Base-by-base conservation (phyloP, 2,888 invertebrate species). In the Bombylius major region DNA sequence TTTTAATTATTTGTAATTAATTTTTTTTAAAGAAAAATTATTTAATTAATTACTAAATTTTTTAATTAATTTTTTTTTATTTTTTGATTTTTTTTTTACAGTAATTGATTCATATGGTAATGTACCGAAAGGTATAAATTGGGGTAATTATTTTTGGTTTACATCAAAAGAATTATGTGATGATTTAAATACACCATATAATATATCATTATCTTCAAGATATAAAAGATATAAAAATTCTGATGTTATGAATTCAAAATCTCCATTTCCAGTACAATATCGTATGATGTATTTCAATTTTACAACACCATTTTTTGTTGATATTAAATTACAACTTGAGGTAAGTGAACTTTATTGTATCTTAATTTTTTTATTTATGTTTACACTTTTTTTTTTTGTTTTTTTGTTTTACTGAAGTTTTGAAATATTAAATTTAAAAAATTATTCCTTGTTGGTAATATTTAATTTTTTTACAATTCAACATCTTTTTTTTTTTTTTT, bases 81-180 rank as follows among this genome's bases (percentile, higher is more conserved):
- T n/a, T n/a, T n/a, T n/a, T n/a, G n/a, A n/a, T n/a, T n/a, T 44
- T 44, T 42, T 47, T 42, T 31, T 59, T 58, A 23, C 51, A 69
- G 69, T 67, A 49, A 57, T 69, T 39, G 67, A 69, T 56, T 62
- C 67, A 5, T 68, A 66, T 59, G 68, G 68, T 5, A 56, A 57
- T 12, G 56, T 63, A 0, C 67, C 68, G 4, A 60, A 58, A 52
- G 62, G 65, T 36, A 64, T 69, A 52, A 62, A 55, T 12, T 68
- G 68, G 68, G 69, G 69, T 11, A 68, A 68, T 55, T 65, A 65
- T 50, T 65, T 64, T 55, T 69, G 69, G 69, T 69, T 67, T 57
- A 55, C 64, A 5, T 55, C 66, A 5, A 65, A 62, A 14, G 63
- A 65, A 52, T 57, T 65, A 11, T 69, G 69, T 54, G 56, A 64